These are phyloP conservation scores for Anorthoa munda DNA, from an alignment of 2,888 invertebrate species.

Conservation along the genomic window DNA sequence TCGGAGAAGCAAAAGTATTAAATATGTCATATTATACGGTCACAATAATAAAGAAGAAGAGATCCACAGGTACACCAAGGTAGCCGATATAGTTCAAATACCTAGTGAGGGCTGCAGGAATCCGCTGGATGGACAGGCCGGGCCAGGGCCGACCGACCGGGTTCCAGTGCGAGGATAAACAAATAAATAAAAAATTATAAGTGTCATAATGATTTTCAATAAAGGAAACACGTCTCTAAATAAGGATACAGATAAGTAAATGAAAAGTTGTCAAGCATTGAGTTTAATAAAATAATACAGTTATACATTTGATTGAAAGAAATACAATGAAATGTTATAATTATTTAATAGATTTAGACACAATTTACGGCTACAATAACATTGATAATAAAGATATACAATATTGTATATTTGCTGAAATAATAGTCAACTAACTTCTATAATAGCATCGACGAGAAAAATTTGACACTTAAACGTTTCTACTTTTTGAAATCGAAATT, in stretches of 20 bases:
- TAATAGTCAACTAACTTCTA: conserved; percentile 1
- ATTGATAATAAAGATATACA: background rate
- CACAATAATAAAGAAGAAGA: too few relatives aligned
- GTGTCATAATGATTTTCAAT: too few relatives aligned
- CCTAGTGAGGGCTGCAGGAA: too few relatives aligned
- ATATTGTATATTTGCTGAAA: conserved; percentile 12
- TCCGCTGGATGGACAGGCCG: too few relatives aligned
- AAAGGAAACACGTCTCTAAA: too few relatives aligned
- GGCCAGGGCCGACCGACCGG: too few relatives aligned
- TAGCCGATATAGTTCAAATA: too few relatives aligned
- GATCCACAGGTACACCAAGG: too few relatives aligned
- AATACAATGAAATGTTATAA: conserved; percentile 20
- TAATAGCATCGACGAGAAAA: conserved; percentile 3
- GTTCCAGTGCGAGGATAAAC: too few relatives aligned
- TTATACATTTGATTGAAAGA: conserved; percentile 29
- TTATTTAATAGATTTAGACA: conserved; percentile 13
- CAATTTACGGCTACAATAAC: conserved; percentile 16
- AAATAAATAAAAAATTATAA: too few relatives aligned
- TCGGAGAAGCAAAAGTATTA: too few relatives aligned
- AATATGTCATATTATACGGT: too few relatives aligned
- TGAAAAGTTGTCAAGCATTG: conserved; percentile 7
- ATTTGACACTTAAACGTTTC: conserved; percentile 23
- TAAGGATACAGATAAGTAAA: background rate
- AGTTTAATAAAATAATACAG: conserved; percentile 38
- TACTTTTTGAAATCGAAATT: background rate